phyloP scores from a whole-genome alignment of 2,113 vertebrate species.

The Ranitomeya imitator region DNA sequence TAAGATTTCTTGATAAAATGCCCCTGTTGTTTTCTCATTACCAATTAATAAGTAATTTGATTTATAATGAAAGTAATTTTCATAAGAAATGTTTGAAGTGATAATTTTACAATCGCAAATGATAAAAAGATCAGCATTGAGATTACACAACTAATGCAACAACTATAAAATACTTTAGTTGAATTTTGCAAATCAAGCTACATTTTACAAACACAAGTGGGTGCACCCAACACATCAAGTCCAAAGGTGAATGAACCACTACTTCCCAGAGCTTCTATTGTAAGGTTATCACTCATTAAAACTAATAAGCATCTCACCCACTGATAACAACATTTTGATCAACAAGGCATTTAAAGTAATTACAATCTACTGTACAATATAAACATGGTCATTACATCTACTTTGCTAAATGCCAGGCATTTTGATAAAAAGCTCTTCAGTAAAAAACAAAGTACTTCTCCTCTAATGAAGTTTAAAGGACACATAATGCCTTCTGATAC shows the following conservation, averaged over 20 bases:
- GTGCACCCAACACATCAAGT: constrained; percentile 17
- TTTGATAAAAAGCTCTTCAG: background rate
- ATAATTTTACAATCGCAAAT: background rate
- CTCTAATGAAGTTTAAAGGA: constrained; percentile 20
- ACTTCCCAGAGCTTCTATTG: constrained; percentile 13
- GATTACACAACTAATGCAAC: background rate
- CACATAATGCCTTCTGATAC: background rate
- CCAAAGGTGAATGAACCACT: constrained; percentile 35
- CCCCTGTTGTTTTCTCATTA: background rate
- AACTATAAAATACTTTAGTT: background rate
- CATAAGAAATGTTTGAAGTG: background rate
- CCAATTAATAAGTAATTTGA: background rate
- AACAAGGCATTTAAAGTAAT: constrained; percentile 36
- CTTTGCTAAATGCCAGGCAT: background rate
- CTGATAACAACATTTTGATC: constrained; percentile 38
- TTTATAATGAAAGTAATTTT: background rate
- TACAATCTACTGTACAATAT: background rate
- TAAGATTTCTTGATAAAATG: no score
- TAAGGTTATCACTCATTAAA: constrained; percentile 37
- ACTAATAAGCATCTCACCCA: constrained; percentile 46
- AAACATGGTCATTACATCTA: constrained; percentile 17
- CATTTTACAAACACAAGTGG: constrained; percentile 20
- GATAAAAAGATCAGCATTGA: background rate
- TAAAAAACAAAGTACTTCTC: background rate
- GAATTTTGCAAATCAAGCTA: background rate